A percentile compares a stretch with the other conserved stretches of the same genome.
phyloP scores from a whole-genome alignment of 2,888 invertebrate genomes.

The Ecliptopera silaceata region DNA sequence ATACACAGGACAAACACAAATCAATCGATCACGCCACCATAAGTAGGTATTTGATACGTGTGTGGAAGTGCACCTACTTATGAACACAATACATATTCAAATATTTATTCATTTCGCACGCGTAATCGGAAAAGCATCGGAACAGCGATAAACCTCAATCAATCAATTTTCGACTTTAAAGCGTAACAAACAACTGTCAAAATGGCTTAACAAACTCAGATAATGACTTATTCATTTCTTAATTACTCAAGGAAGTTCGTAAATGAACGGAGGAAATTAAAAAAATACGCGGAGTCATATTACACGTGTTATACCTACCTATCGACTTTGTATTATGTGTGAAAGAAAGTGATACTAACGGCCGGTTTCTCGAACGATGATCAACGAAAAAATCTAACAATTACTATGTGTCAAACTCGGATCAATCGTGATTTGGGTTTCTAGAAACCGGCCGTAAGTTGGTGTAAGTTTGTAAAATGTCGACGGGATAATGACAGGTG shows the following conservation, averaged over 20 bases:
- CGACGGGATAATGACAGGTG: no score
- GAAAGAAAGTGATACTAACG: constrained; percentile 55
- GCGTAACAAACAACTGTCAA: constrained; percentile 36
- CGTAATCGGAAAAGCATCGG: constrained; percentile 75
- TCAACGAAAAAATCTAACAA: no score
- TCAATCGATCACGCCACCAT: no score
- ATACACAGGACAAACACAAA: constrained; percentile 25
- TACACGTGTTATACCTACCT: constrained; percentile 50
- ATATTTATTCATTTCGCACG: constrained; percentile 78
- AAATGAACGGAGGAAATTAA: constrained; percentile 53
- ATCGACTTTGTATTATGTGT: constrained; percentile 40
- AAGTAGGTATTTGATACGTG: background rate
- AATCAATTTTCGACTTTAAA: constrained; percentile 58
- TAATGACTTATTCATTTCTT: constrained; percentile 70
- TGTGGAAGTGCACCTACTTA: constrained; percentile 49
- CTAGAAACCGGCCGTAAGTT: no score
- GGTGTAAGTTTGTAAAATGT: background rate
- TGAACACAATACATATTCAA: constrained; percentile 68
- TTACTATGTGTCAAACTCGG: no score
- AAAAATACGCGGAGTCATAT: constrained; percentile 49
- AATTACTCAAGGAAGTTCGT: constrained; percentile 67
- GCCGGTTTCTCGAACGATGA: no score
- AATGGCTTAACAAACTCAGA: constrained; percentile 40
- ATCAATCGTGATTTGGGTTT: no score
- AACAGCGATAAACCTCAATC: constrained; percentile 42